A percentile compares a stretch with the other conserved stretches of the same genome.
Evolutionary conservation across 2,888 invertebrate genomes (phyloP).

Genomic region (Choristoneura rosaceana): DNA sequence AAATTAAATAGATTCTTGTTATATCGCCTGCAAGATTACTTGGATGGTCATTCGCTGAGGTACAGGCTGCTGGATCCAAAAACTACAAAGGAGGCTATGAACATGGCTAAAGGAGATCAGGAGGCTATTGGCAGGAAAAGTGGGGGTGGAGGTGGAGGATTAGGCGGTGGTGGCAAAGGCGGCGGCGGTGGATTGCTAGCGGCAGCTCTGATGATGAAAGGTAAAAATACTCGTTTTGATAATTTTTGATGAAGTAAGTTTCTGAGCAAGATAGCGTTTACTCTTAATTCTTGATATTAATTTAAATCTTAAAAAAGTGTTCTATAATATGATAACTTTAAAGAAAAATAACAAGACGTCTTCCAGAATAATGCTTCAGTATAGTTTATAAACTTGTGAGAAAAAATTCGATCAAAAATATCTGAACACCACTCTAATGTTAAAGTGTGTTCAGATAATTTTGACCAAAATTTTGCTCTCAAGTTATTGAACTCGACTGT

Average conservation of each 20-base stretch:
- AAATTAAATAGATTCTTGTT: conserved; percentile 90
- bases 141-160: conserved; percentile 76
- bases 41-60: conserved; percentile 90
- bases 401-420: too few species aligned
- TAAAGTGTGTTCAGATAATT: too few species aligned
- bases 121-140: conserved; percentile 77
- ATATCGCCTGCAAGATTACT: conserved; percentile 88
- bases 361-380: too few species aligned
- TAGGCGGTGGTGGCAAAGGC: conserved; percentile 63
- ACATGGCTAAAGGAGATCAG: conserved; percentile 73
- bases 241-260: not conserved
- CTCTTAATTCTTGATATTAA: too few species aligned
- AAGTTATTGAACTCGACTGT: too few species aligned
- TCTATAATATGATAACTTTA: too few species aligned
- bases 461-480: too few species aligned
- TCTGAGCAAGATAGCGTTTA: too few species aligned
- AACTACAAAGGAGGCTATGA: conserved; percentile 85
- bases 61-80: conserved; percentile 89
- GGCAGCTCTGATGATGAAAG: conserved; percentile 88
- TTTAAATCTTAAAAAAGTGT: too few species aligned
- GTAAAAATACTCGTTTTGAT: conserved; percentile 53
- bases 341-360: too few species aligned
- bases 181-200: conserved; percentile 82
- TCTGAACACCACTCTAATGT: too few species aligned
- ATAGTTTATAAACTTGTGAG: too few species aligned